A percentile compares a stretch with the other conserved stretches of the same genome.
phyloP scores from a whole-genome alignment of 2,113 vertebrate species.

The Balaeniceps rex region DNA sequence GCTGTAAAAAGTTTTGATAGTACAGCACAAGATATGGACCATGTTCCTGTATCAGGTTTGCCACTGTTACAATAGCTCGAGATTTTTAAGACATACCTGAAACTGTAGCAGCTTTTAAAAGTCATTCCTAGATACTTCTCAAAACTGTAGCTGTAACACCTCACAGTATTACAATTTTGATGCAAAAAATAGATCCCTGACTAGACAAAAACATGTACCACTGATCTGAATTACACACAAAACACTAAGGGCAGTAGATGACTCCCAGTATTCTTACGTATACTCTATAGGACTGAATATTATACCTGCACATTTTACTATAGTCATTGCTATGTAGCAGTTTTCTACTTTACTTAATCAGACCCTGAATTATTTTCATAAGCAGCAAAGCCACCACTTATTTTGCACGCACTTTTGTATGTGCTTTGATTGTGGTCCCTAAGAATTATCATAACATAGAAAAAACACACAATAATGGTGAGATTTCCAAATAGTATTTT shows the following conservation, averaged over 20 bases:
- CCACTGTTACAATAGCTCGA: neutral
- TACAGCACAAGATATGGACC: neutral
- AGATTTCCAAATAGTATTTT: neutral
- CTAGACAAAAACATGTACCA: neutral
- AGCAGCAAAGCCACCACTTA: neutral
- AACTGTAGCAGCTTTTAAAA: neutral
- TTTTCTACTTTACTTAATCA: neutral
- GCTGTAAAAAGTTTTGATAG: neutral
- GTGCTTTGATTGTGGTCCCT: neutral
- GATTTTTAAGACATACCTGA: neutral
- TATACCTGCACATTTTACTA: neutral
- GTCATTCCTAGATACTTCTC: neutral
- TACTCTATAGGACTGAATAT: neutral
- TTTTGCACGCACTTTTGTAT: neutral
- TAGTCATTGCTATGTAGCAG: neutral
- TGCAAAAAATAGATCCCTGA: neutral
- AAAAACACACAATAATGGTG: neutral
- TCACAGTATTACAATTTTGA: neutral
- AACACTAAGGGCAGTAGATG: neutral
- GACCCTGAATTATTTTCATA: neutral
- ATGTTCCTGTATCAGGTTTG: neutral
- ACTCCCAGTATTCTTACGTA: neutral
- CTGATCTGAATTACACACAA: neutral
- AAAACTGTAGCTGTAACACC: neutral
- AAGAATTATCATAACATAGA: neutral